A percentile compares a stretch with the other conserved stretches of the same genome.
Conservation (phyloP, 2,797 vertebrate species). For the Sebastes aleutianus region DNA sequence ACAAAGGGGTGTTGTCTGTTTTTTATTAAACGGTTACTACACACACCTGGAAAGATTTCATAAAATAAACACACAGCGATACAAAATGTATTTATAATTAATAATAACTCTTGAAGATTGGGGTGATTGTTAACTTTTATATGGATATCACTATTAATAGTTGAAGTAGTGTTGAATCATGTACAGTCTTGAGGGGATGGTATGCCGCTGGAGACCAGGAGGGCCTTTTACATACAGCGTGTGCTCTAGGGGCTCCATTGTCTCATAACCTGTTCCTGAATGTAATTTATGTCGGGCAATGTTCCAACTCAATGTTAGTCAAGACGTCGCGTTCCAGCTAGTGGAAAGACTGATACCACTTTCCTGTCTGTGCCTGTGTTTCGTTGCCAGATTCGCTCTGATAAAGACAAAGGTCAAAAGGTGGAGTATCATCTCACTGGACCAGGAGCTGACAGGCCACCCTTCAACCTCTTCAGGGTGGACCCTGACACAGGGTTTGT, state of each 20-base stretch:
- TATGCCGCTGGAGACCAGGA: too few relatives aligned
- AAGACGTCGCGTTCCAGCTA: too few relatives aligned
- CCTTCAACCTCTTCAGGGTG: constrained; percentile 86
- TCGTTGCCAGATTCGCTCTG: constrained; percentile 88
- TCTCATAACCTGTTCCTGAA: too few relatives aligned
- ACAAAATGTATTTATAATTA: not conserved
- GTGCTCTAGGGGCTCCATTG: too few relatives aligned
- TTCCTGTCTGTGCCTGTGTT: not conserved
- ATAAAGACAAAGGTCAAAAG: constrained; percentile 69
- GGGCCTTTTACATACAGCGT: too few relatives aligned
- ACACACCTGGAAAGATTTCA: not conserved
- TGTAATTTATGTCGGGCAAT: too few relatives aligned
- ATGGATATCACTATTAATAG: not conserved
- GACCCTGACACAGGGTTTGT: constrained; percentile 84
- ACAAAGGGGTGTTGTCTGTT: not conserved
- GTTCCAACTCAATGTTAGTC: too few relatives aligned
- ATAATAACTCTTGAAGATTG: not conserved
- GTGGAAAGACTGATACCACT: too few relatives aligned
- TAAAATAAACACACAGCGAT: not conserved
- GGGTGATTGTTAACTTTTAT: not conserved
- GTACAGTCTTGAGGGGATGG: too few relatives aligned
- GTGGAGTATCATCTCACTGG: constrained; percentile 87
- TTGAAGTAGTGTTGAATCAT: too few relatives aligned
- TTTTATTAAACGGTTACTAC: not conserved
- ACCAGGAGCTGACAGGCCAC: constrained; percentile 84